Percentiles rank a stretch among this genome's conserved stretches.
Evolutionary conservation across 2,797 vertebrate species (phyloP).

Genomic region (Catharus ustulatus): DNA sequence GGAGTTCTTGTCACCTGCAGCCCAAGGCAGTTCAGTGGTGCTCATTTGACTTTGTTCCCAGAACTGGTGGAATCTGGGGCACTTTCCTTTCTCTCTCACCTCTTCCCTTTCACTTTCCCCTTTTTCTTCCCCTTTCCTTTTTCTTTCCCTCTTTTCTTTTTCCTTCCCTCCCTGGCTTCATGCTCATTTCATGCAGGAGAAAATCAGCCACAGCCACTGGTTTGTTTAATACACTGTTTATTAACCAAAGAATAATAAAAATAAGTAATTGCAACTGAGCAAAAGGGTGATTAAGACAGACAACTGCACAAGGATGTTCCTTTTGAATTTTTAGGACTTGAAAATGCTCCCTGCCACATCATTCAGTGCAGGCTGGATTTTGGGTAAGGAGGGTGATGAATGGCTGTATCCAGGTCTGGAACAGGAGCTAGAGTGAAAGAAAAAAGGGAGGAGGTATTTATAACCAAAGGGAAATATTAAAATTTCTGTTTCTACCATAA

Average conservation of each 20-base stretch:
- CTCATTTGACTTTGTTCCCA: not conserved
- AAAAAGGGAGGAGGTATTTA: not conserved
- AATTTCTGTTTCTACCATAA: conserved; percentile 38
- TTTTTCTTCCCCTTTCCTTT: not conserved
- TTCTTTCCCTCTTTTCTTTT: not conserved
- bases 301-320: not conserved
- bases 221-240: not conserved
- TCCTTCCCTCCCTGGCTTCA: rapidly evolving
- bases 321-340: not conserved
- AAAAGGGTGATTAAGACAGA: not conserved
- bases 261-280: not conserved
- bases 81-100: not conserved
- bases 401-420: not conserved
- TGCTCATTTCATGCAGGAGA: not conserved
- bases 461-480: conserved; percentile 32
- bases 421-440: not conserved
- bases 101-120: not conserved
- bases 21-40: not conserved
- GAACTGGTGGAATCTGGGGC: not conserved
- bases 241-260: not conserved
- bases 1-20: not conserved
- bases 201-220: not conserved
- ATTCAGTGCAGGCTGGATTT: not conserved
- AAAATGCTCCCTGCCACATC: not conserved
- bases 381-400: not conserved